Evolutionary conservation across 2,888 invertebrate genomes (phyloP).

Genomic region (Metopia argyrocephala): DNA sequence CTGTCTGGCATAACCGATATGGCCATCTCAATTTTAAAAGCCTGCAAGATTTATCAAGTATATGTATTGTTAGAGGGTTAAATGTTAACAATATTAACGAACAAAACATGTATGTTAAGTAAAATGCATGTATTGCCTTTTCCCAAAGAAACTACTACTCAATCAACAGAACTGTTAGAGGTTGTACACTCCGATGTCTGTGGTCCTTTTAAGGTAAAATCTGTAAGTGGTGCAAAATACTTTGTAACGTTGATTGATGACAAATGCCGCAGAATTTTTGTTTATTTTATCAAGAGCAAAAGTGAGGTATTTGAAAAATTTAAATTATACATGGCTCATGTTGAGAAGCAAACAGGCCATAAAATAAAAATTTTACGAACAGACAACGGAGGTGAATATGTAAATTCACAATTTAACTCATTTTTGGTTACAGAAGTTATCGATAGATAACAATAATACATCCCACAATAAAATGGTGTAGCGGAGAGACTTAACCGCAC

Average conservation of each 20-base stretch:
- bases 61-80: constrained; percentile 30
- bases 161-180: constrained; percentile 18
- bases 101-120: too few species aligned
- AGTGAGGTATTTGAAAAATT: constrained; percentile 32
- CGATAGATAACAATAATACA: constrained; percentile 11
- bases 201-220: too few species aligned
- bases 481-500: too few species aligned
- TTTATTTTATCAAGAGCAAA: constrained; percentile 39
- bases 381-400: constrained; percentile 47
- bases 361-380: constrained; percentile 38
- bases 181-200: too few species aligned
- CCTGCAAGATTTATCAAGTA: constrained; percentile 14
- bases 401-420: too few species aligned
- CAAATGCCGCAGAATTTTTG: constrained; percentile 15
- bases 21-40: constrained; percentile 37
- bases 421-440: constrained; percentile 25
- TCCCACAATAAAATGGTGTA: constrained; percentile 20
- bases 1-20: too few species aligned
- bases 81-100: background rate
- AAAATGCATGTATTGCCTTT: constrained; percentile 29
- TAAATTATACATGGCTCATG: constrained; percentile 10
- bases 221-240: too few species aligned
- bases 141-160: background rate
- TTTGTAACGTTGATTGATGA: constrained; percentile 41
- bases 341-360: too few species aligned